Evolutionary conservation across 2,888 invertebrate genomes (phyloP).

Genomic region (Acanthosepion pharaonis): DNA sequence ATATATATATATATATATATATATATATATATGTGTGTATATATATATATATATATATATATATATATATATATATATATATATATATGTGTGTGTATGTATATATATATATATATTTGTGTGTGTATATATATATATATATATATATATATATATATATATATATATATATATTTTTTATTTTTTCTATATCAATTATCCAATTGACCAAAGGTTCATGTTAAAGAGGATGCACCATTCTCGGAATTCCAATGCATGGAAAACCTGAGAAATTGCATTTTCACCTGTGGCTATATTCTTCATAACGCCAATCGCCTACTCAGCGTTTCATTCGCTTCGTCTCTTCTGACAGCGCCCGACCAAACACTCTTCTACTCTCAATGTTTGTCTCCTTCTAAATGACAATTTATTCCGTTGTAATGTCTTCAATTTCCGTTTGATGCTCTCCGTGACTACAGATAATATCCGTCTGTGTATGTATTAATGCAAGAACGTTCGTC

Average conservation of each 20-base stretch:
- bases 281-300: neutral
- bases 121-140: too few relatives aligned
- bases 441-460: constrained; percentile 1
- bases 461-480: neutral
- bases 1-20: too few relatives aligned
- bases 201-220: neutral
- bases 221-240: neutral
- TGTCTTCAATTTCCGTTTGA: neutral
- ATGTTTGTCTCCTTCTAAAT: neutral
- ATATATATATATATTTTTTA: too few relatives aligned
- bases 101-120: too few relatives aligned
- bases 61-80: too few relatives aligned
- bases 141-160: too few relatives aligned
- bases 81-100: too few relatives aligned
- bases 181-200: neutral
- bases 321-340: neutral
- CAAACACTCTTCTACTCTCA: neutral
- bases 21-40: too few relatives aligned
- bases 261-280: neutral
- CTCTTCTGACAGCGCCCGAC: neutral
- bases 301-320: neutral
- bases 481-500: neutral
- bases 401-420: neutral
- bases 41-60: too few relatives aligned
- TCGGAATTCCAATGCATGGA: neutral